Base-by-base conservation (phyloP, 2,797 vertebrate genomes). In the Lophius americanus region DNA sequence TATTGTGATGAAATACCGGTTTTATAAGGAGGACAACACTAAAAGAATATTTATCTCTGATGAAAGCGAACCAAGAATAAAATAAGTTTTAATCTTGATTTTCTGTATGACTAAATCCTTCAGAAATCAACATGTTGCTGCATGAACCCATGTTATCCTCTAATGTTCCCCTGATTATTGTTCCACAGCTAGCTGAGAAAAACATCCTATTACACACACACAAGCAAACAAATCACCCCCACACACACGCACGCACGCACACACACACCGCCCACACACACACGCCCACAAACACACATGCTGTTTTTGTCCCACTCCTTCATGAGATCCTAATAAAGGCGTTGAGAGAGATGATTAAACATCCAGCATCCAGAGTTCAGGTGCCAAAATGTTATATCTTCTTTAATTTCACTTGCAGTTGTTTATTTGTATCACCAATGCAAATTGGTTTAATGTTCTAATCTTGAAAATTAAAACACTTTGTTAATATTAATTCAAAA, bases 1-100 rank as follows among this genome's bases (percentile, higher is more conserved):
- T 49, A 53, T 50, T 39, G 5, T 70, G 2, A 65, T 35, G 39
- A 48, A n/a, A 55, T 3, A 7, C 6, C 7, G 23, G 23, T 14
- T 49, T 51, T 57, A 36, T 53, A 66, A 43, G 54, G 50, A 48
- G 51, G 48, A 56, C 59, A 62, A 61, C 23, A 23, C 23, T 23
- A 23, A 23, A 23, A n/a, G 48, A 58, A 42, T 1, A 0, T 57
- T 54, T 23, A 23, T 23, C 23, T 62, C 10, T 4, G 12, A 7
- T 55, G 32, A 61, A 52, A 65, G 36, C 10, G 12, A 4, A 42
- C 10, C 32, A 55, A 51, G 44, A 23, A 23, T 23, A 23, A 23
- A 23, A 23, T 23, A 23, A 23, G 23, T 23, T 23, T 23, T 23
- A 23, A 23, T 23, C 23, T 23, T 11, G 9, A 37, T 37, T 47